phyloP scores from a whole-genome alignment of 1,140 invertebrate species.

The Centruroides sculpturatus region DNA sequence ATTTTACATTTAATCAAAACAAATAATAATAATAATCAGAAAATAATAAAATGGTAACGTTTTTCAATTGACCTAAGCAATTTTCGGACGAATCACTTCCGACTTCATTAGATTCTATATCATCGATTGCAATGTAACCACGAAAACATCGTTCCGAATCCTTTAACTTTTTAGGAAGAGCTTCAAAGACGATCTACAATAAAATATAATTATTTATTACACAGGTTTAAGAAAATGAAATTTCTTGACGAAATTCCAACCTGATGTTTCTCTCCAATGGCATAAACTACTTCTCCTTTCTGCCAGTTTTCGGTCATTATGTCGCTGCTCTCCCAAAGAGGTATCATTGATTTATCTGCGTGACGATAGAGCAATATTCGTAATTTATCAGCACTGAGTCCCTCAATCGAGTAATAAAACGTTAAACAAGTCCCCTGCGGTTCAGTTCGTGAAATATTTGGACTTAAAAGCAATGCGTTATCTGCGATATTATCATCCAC shows the following conservation, averaged over 20 bases:
- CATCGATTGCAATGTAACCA: slow-evolving; percentile 47
- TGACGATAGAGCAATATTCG: slow-evolving; percentile 30
- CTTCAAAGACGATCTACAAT: slow-evolving; percentile 42
- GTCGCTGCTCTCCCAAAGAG: slow-evolving; percentile 42
- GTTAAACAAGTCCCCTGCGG: slow-evolving; percentile 16
- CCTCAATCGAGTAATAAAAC: slow-evolving; percentile 38
- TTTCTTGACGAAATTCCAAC: slow-evolving; percentile 19
- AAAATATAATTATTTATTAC: not conserved
- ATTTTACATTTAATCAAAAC: no score
- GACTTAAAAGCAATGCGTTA: slow-evolving; percentile 1
- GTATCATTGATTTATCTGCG: slow-evolving; percentile 28
- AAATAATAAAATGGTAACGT: no score
- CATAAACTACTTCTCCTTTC: slow-evolving; percentile 42
- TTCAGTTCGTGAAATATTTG: slow-evolving; percentile 13
- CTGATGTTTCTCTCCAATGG: slow-evolving; percentile 35
- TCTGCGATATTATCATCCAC: not conserved
- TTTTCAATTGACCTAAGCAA: no score
- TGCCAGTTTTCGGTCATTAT: slow-evolving; percentile 40
- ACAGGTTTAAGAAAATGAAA: not conserved
- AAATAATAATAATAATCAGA: no score
- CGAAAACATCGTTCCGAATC: slow-evolving; percentile 40
- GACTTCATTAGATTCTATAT: slow-evolving; percentile 35
- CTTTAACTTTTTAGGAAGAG: slow-evolving; percentile 37
- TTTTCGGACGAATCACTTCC: no score
- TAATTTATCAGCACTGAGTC: slow-evolving; percentile 41